Base-by-base conservation (phyloP, 2,113 vertebrate species). In the Indicator maculatus region DNA sequence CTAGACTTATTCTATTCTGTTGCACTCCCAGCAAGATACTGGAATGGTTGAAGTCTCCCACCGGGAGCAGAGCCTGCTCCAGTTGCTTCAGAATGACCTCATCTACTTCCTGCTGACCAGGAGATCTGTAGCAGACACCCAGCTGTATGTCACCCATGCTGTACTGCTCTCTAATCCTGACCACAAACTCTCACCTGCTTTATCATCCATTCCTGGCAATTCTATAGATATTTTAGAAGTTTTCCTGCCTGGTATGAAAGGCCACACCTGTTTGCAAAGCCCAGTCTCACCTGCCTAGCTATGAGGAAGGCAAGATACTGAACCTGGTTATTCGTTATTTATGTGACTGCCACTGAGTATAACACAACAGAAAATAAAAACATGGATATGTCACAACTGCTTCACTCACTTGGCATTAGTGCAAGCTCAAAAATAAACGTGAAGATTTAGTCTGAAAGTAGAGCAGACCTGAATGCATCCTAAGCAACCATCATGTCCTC, bases 391-490 rank as follows among this genome's bases (percentile, higher is more conserved):
- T 79, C 38, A 72, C 38, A 72, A 45, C 63, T 58, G 21, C 59
- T 79, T 31, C n/a, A 24, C 38, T 85, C 74, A 47, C 38, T 31
- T 36, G 20, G 15, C 31, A 72, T 60, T 73, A 88, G 59, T 72
- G 74, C 78, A 82, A 89, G 39, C 13, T 78, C 89, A 64, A 67
- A 79, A 91, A 69, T 59, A 79, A 78, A 67, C 28, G n/a, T 52
- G 44, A 93, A 89, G 84, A 65, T 83, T 73, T 44, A 74, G 44
- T 81, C 77, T 95, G 66, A 59, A 84, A 79, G 47, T 33, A 82
- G 82, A 94, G 72, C 41, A 91, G 70, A 85, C 70, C 58, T 47
- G 21, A 93, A 87, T 45, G 27, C 47, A 64, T 78, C 33, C 58
- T 69, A 67, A 91, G 21, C 56, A 87, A 52, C 16, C 28, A 74